These are phyloP conservation scores for Ruditapes philippinarum DNA, from an alignment of 1,140 invertebrate genomes.

Conservation along the genomic window DNA sequence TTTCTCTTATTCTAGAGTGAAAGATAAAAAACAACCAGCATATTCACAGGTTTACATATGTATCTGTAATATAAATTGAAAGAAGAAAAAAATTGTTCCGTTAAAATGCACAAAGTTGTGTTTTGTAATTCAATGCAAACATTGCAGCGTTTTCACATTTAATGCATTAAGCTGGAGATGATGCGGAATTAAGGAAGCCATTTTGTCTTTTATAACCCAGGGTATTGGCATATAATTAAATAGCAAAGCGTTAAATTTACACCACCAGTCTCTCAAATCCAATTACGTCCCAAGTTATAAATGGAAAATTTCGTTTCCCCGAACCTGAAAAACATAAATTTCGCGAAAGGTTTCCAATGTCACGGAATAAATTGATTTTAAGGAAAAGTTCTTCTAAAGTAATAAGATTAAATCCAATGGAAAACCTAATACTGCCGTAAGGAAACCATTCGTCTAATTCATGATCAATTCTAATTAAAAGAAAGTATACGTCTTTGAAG, in stretches of 20 bases:
- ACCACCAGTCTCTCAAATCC: background rate
- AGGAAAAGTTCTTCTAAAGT: background rate
- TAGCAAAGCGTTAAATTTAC: background rate
- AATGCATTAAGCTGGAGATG: too few species aligned
- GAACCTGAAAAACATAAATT: conserved; percentile 25
- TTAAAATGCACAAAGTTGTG: too few species aligned
- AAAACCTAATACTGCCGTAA: conserved; percentile 18
- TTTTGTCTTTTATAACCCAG: background rate
- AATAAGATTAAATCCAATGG: conserved; percentile 17
- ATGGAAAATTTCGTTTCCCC: background rate
- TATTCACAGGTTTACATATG: too few species aligned
- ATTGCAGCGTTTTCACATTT: background rate
- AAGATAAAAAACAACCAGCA: too few species aligned
- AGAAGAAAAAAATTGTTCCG: too few species aligned
- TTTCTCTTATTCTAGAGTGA: too few species aligned
- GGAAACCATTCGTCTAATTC: background rate
- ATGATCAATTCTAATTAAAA: conserved; percentile 11
- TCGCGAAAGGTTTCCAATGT: conserved; percentile 16
- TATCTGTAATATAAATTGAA: too few species aligned
- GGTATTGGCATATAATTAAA: conserved; percentile 8
- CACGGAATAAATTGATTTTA: conserved; percentile 21
- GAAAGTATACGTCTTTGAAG: background rate
- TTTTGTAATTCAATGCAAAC: background rate
- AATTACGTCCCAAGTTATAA: background rate
- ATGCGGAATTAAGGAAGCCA: background rate